These are phyloP conservation scores for Apeltes quadracus DNA, from an alignment of 2,113 vertebrate species.

Conservation along the genomic window DNA sequence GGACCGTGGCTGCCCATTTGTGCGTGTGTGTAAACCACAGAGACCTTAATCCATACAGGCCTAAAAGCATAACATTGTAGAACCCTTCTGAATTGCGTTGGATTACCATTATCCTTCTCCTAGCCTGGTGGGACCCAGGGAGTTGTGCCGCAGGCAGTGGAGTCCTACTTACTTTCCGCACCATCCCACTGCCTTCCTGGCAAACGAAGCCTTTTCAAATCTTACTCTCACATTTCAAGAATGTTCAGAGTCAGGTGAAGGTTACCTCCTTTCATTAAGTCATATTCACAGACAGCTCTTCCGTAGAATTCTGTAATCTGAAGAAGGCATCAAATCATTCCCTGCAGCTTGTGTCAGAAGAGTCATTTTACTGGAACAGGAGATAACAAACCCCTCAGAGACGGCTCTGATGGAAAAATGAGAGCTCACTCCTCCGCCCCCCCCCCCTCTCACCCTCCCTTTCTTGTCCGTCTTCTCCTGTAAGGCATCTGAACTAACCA, in stretches of 20 bases:
- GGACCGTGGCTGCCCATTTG: neutral
- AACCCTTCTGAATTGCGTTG: slow-evolving; percentile 46
- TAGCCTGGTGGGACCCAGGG: slow-evolving; percentile 28
- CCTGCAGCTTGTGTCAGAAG: slow-evolving; percentile 24
- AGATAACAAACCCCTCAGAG: slow-evolving; percentile 37
- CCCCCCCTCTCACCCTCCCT: neutral
- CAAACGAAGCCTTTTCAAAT: slow-evolving; percentile 45
- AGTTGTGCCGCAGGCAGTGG: slow-evolving; percentile 21
- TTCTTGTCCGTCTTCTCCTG: neutral
- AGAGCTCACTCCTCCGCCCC: neutral
- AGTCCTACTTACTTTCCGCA: slow-evolving; percentile 35
- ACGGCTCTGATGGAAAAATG: slow-evolving; percentile 18
- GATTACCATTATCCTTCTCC: slow-evolving; percentile 59
- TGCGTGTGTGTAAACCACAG: slow-evolving; percentile 23
- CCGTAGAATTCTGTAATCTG: slow-evolving; percentile 27
- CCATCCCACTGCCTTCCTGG: slow-evolving; percentile 22
- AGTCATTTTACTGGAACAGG: slow-evolving; percentile 20
- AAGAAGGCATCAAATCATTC: slow-evolving; percentile 12
- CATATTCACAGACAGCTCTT: slow-evolving; percentile 22
- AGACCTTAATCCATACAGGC: slow-evolving; percentile 48
- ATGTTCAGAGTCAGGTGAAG: slow-evolving; percentile 26
- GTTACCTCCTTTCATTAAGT: slow-evolving; percentile 29
- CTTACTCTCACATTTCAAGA: slow-evolving; percentile 33
- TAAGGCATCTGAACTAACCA: neutral
- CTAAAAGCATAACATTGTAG: slow-evolving; percentile 50